Evolutionary conservation across 1,140 invertebrate genomes (phyloP).

Genomic region (Oncopodura yosiiana): DNA sequence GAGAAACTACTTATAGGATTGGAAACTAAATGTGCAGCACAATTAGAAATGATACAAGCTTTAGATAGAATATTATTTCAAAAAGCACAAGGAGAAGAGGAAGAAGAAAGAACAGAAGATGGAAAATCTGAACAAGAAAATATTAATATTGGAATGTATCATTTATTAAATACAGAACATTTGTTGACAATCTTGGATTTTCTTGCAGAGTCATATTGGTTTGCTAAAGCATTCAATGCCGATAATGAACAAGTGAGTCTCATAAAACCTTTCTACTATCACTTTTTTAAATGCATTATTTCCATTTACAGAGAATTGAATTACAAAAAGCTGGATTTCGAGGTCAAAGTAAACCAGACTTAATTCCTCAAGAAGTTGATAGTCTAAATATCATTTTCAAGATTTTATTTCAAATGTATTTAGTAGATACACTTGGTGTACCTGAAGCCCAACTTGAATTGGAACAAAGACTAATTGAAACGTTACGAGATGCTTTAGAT

Average conservation of each 20-base stretch:
- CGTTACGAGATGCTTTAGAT: conserved; percentile 76
- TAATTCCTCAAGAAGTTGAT: conserved; percentile 91
- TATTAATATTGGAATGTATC: conserved; percentile 95
- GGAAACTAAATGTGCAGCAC: conserved; percentile 89
- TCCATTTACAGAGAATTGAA: no score
- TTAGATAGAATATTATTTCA: conserved; percentile 98
- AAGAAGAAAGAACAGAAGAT: conserved; percentile 46
- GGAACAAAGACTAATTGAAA: conserved; percentile 60
- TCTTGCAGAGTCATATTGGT: conserved; percentile 79
- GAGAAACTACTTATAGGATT: conserved; percentile 40
- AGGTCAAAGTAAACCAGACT: conserved; percentile 84
- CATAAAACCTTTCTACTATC: no score
- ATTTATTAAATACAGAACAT: conserved; percentile 68
- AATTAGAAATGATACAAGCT: conserved; percentile 93
- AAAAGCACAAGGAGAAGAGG: conserved; percentile 88
- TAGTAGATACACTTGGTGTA: conserved; percentile 67
- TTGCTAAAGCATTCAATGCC: conserved; percentile 88
- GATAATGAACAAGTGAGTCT: conserved; percentile 90
- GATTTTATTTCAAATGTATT: conserved; percentile 89
- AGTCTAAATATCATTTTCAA: conserved; percentile 85
- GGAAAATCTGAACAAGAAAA: conserved; percentile 70
- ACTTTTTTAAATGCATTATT: no score
- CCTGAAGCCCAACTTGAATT: conserved; percentile 64
- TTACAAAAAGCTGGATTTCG: conserved; percentile 55
- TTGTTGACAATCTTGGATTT: conserved; percentile 85